Percentiles rank a stretch among this genome's conserved stretches.
Evolutionary conservation across 2,113 vertebrate genomes (phyloP).

Genomic region (Astur gentilis): DNA sequence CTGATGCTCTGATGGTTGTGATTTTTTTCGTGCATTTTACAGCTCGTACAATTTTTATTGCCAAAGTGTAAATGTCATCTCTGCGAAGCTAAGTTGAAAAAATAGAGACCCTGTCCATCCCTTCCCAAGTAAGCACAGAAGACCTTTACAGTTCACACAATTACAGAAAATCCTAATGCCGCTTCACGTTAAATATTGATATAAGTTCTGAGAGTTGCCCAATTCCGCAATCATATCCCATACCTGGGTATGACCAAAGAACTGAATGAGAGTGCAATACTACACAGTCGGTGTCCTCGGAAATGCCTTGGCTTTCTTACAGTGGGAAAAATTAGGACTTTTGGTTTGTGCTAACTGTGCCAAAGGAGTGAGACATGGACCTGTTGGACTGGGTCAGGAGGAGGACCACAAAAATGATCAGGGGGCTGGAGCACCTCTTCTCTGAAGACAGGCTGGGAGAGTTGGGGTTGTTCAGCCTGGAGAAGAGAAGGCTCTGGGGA

Average conservation of each 20-base stretch:
- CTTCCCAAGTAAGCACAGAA: background rate
- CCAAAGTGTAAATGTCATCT: background rate
- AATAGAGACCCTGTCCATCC: background rate
- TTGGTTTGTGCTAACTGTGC: background rate
- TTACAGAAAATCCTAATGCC: background rate
- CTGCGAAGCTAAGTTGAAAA: background rate
- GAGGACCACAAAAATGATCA: too few relatives aligned
- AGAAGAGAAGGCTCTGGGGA: too few relatives aligned
- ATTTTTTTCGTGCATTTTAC: background rate
- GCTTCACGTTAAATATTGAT: background rate
- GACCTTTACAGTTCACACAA: background rate
- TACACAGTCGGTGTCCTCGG: fast-evolving
- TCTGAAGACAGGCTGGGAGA: too few relatives aligned
- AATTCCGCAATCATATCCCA: background rate
- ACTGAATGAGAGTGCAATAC: background rate
- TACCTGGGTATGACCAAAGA: background rate
- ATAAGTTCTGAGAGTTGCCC: background rate
- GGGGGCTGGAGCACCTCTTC: too few relatives aligned
- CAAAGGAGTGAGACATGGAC: background rate
- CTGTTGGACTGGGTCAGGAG: too few relatives aligned
- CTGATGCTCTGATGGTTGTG: background rate
- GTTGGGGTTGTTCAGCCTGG: too few relatives aligned
- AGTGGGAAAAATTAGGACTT: background rate
- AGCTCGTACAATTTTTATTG: background rate
- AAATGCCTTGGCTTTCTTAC: background rate